These are phyloP conservation scores for Henricia sp. DNA, from an alignment of 53 echinoderm and acorn worm genomes.

Conservation along the genomic window DNA sequence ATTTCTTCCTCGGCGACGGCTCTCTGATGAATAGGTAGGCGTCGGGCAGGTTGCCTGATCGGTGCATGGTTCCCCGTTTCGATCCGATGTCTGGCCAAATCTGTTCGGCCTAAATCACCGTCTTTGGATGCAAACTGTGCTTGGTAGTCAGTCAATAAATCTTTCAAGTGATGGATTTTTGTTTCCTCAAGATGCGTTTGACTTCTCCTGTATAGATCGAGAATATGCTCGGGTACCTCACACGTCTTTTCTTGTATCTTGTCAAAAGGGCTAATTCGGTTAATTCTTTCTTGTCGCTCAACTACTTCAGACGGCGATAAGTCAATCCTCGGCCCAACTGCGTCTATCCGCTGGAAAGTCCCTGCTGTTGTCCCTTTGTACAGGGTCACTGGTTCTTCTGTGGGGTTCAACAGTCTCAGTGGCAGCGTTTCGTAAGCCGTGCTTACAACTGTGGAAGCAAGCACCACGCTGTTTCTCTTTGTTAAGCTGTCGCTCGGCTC, in stretches of 20 bases:
- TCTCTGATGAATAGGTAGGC: constrained; percentile 46
- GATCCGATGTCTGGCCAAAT: constrained; percentile 21
- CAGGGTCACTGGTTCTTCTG: constrained; percentile 23
- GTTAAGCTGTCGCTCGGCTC: not conserved
- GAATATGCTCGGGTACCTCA: constrained; percentile 9
- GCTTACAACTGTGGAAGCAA: constrained; percentile 32
- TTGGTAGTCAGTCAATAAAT: constrained; percentile 13
- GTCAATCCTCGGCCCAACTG: constrained; percentile 2
- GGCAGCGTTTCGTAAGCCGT: constrained; percentile 3
- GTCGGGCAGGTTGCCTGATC: constrained; percentile 48
- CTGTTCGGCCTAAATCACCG: constrained; percentile 48
- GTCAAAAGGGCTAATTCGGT: too few species aligned
- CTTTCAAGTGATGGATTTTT: not conserved
- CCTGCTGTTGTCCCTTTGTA: constrained; percentile 59
- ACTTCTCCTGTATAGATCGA: not conserved
- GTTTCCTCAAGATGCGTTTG: not conserved
- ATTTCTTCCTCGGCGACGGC: constrained; percentile 45
- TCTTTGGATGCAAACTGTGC: constrained; percentile 14
- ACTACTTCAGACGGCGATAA: not conserved
- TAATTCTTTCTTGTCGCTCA: not conserved
- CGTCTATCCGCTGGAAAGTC: constrained; percentile 28
- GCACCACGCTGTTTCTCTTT: constrained; percentile 23
- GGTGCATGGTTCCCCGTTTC: constrained; percentile 21
- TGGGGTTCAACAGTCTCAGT: constrained; percentile 38
- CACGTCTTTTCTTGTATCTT: not conserved